A percentile compares a stretch with the other conserved stretches of the same genome.
Conservation (phyloP, 2,113 vertebrate genomes). For the Hylia prasina region DNA sequence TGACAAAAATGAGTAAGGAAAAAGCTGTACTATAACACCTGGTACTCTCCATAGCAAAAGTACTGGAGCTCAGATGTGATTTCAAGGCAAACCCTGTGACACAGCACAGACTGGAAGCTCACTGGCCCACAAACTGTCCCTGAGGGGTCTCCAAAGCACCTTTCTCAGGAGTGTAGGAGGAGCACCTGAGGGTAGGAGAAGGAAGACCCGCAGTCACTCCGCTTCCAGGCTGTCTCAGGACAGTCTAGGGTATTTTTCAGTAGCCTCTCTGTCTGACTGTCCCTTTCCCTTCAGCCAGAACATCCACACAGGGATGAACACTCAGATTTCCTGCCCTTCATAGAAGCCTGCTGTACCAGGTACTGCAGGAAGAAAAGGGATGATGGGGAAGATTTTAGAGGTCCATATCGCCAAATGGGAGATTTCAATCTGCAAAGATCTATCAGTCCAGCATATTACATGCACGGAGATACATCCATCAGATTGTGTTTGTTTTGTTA, state of each 20-base stretch:
- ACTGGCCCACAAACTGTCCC: background rate
- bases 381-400: background rate
- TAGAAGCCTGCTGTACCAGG: background rate
- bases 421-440: background rate
- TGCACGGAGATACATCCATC: background rate
- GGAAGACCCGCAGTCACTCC: background rate
- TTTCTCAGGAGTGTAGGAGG: background rate
- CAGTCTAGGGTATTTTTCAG: background rate
- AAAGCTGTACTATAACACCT: background rate
- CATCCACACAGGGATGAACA: fast-evolving
- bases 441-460: background rate
- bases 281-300: background rate
- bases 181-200: background rate
- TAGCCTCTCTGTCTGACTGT: too few species aligned
- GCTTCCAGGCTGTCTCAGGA: background rate
- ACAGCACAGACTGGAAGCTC: background rate
- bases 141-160: background rate
- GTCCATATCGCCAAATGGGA: background rate
- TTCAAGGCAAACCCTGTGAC: background rate
- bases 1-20: background rate
- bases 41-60: background rate
- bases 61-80: background rate
- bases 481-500: conserved; percentile 31
- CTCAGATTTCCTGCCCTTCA: background rate
- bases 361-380: background rate